Percentiles rank a stretch among this genome's conserved stretches.
Conservation (phyloP, 2,888 invertebrate species). For the Pachydiplax longipennis region DNA sequence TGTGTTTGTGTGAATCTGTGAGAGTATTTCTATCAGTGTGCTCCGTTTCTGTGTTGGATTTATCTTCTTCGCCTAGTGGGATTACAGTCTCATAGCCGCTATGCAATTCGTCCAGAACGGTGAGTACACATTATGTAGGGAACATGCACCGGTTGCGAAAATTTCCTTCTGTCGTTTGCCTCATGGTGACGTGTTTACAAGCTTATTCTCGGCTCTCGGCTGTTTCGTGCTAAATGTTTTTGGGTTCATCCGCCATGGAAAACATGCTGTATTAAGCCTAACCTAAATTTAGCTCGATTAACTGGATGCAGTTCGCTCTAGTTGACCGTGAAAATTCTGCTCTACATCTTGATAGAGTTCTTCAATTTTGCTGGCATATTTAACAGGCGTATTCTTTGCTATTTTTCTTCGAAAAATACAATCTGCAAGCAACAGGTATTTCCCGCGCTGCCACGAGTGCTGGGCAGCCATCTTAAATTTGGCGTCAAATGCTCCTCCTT, state of each 20-base stretch:
- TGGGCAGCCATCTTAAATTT: too few species aligned
- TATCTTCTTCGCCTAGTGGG: not conserved
- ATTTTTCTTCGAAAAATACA: too few species aligned
- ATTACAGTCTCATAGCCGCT: not conserved
- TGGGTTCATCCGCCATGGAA: not conserved
- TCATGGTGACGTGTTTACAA: not conserved
- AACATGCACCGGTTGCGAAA: not conserved
- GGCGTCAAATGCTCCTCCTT: too few species aligned
- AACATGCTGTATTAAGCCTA: not conserved
- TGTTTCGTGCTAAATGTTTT: not conserved
- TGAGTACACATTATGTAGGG: not conserved
- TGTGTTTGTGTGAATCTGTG: not conserved
- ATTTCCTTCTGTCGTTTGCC: not conserved
- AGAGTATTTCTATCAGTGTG: not conserved
- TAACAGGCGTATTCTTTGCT: too few species aligned
- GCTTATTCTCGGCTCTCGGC: not conserved
- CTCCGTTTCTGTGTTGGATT: not conserved
- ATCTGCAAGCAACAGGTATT: too few species aligned
- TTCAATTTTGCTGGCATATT: too few species aligned
- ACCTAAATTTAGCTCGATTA: not conserved
- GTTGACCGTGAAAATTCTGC: not conserved
- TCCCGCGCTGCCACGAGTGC: too few species aligned
- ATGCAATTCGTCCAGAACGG: conserved; percentile 31
- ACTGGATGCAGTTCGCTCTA: not conserved
- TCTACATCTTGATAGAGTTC: too few species aligned